These are phyloP conservation scores for Agrilus planipennis DNA, from an alignment of 1,140 invertebrate genomes.

Conservation along the genomic window DNA sequence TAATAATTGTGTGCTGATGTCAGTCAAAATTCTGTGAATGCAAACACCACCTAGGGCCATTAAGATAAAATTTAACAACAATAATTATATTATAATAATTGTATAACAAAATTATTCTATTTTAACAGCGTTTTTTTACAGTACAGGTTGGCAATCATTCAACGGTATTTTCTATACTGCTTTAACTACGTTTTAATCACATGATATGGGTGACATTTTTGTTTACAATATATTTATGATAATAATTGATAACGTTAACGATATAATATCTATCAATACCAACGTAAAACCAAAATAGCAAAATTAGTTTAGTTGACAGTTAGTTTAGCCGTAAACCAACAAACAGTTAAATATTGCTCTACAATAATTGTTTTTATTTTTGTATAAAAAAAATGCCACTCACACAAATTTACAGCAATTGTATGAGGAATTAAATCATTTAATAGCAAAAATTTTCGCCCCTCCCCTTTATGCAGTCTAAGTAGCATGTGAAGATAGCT, in stretches of 20 bases:
- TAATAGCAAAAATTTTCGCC: constrained; percentile 21
- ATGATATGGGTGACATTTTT: constrained; percentile 30
- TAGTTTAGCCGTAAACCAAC: constrained; percentile 1
- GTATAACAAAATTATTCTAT: constrained; percentile 19
- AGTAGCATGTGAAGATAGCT: constrained; percentile 35
- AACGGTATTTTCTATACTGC: constrained; percentile 12
- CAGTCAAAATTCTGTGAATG: constrained; percentile 3
- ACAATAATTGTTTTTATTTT: constrained; percentile 10
- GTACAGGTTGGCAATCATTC: constrained; percentile 14
- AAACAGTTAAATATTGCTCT: constrained; percentile 5
- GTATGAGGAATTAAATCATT: constrained; percentile 32
- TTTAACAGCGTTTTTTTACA: constrained; percentile 10
- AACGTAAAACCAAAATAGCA: constrained; percentile 4
- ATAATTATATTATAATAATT: constrained; percentile 22
- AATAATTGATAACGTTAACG: neutral
- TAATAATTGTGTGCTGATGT: constrained; percentile 7
- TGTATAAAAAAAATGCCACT: constrained; percentile 30
- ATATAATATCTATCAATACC: neutral
- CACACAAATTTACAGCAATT: constrained; percentile 30
- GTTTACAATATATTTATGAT: neutral
- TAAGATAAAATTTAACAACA: constrained; percentile 29
- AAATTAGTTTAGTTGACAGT: constrained; percentile 1
- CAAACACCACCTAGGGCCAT: constrained; percentile 20
- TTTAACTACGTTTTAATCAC: constrained; percentile 9
- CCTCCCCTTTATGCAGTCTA: constrained; percentile 31